These are phyloP conservation scores for Planiliza haematocheilus DNA, from an alignment of 2,113 vertebrate species.

Conservation along the genomic window DNA sequence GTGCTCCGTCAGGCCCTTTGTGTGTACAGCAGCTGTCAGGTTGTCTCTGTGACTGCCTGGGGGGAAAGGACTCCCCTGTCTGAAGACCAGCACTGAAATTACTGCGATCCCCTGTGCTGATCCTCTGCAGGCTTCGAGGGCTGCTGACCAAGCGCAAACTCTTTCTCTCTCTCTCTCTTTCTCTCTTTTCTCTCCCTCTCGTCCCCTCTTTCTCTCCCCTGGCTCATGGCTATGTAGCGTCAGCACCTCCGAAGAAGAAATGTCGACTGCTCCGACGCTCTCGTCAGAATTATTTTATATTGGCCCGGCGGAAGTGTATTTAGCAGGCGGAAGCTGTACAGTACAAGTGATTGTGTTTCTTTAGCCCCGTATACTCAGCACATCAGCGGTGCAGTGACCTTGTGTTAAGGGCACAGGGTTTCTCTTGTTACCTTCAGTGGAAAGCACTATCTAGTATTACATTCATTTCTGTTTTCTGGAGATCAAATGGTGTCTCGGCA, in stretches of 20 bases:
- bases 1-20: conserved; percentile 38
- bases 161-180: conserved; percentile 8
- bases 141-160: conserved; percentile 77
- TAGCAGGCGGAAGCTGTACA: conserved; percentile 56
- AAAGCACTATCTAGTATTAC: conserved; percentile 52
- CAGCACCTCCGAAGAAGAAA: conserved; percentile 61
- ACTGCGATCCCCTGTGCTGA: conserved; percentile 68
- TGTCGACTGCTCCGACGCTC: conserved; percentile 50
- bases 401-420: conserved; percentile 64
- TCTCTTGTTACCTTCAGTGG: conserved; percentile 61
- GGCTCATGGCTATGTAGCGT: conserved; percentile 45
- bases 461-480: conserved; percentile 46
- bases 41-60: conserved; percentile 52
- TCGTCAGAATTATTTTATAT: conserved; percentile 57
- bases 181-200: neutral
- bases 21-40: conserved; percentile 61
- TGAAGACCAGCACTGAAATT: conserved; percentile 68
- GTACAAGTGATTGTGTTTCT: conserved; percentile 60
- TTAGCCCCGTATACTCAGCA: conserved; percentile 53
- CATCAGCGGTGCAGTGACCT: conserved; percentile 72
- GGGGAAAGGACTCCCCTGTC: conserved; percentile 53
- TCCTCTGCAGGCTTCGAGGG: conserved; percentile 52
- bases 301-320: conserved; percentile 43
- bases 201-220: conserved; percentile 5
- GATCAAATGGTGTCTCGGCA: conserved; percentile 29